Evolutionary conservation across 2,113 vertebrate species (phyloP).

Genomic region (Etia nguti): DNA sequence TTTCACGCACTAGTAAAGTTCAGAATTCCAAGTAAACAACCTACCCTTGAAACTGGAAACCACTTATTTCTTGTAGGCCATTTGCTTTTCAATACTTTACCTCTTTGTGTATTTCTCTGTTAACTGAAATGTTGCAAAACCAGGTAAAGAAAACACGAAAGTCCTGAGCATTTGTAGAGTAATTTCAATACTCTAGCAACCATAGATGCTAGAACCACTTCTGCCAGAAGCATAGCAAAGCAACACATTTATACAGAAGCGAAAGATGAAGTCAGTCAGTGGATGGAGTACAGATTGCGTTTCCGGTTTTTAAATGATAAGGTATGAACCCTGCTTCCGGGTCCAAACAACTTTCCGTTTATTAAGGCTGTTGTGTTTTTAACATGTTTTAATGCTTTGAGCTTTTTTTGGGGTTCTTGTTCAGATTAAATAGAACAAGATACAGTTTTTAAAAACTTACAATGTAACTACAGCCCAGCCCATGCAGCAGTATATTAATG

Average conservation of each 20-base stretch:
- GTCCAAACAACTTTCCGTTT: no score
- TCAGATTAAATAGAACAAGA: no score
- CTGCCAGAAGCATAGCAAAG: background rate
- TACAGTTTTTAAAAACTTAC: background rate
- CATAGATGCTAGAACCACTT: background rate
- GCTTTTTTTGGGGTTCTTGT: no score
- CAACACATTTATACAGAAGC: background rate
- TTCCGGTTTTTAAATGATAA: background rate
- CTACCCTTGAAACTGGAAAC: background rate
- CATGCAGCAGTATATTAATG: background rate
- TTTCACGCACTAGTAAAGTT: background rate
- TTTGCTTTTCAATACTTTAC: background rate
- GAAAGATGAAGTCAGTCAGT: background rate
- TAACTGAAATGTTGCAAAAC: background rate
- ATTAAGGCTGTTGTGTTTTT: no score
- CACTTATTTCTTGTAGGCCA: background rate
- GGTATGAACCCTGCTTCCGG: no score
- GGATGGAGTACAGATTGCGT: background rate
- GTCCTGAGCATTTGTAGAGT: background rate
- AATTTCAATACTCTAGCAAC: background rate
- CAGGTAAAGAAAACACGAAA: background rate
- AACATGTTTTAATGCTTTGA: no score
- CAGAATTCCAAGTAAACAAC: background rate
- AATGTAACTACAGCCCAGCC: background rate
- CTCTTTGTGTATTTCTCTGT: background rate